A percentile compares a stretch with the other conserved stretches of the same genome.
Evolutionary conservation across 2,113 vertebrate genomes (phyloP).

Genomic region (Rutilus rutilus): DNA sequence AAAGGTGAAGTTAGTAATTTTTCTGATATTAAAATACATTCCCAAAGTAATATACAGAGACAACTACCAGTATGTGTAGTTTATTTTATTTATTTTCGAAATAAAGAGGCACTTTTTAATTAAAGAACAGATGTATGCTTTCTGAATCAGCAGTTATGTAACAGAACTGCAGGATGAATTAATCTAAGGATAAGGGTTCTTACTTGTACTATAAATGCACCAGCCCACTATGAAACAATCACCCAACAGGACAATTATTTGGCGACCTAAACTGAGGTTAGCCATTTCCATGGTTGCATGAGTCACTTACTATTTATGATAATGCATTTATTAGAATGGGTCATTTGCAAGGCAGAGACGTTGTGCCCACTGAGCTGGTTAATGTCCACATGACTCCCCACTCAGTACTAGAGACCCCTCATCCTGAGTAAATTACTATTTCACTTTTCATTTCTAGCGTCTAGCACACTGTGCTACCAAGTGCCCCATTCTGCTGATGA

Average conservation of each 20-base stretch:
- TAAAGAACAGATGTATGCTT: background rate
- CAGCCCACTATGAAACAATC: slow-evolving; percentile 17
- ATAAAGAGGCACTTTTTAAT: background rate
- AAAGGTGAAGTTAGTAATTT: background rate
- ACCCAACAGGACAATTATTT: background rate
- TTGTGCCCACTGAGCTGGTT: slow-evolving; percentile 22
- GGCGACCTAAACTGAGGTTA: background rate
- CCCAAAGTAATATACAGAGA: background rate
- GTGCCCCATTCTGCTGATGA: slow-evolving; percentile 1
- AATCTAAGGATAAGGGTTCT: slow-evolving; percentile 1
- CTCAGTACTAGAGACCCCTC: slow-evolving; percentile 21
- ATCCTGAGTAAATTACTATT: slow-evolving; percentile 34
- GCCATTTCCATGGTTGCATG: background rate
- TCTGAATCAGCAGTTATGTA: slow-evolving; percentile 1
- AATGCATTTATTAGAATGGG: slow-evolving; percentile 36
- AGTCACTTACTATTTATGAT: slow-evolving; percentile 20
- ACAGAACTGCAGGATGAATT: slow-evolving; percentile 21
- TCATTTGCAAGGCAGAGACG: slow-evolving; percentile 20
- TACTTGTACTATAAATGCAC: slow-evolving; percentile 12
- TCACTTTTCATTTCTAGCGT: slow-evolving; percentile 26
- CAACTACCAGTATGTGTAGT: background rate
- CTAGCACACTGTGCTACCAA: background rate
- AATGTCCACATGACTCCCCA: slow-evolving; percentile 24
- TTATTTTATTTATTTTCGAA: background rate
- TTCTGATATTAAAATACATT: background rate